A percentile compares a stretch with the other conserved stretches of the same genome.
Evolutionary conservation across 2,113 vertebrate species (phyloP).

Genomic region (Ochotona princeps): DNA sequence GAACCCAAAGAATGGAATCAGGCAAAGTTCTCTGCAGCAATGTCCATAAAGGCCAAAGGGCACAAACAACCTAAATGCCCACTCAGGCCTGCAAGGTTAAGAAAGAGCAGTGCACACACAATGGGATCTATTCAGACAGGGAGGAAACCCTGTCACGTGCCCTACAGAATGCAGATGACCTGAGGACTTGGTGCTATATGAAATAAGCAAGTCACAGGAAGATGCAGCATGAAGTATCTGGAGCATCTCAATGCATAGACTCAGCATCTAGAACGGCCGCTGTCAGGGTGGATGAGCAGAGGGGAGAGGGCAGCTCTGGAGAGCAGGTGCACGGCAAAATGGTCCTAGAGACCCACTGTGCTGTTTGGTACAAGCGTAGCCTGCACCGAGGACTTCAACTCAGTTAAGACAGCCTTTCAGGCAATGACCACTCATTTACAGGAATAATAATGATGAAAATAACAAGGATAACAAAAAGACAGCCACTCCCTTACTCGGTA

Average conservation of each 20-base stretch:
- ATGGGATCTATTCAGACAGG: background rate
- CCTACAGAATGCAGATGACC: too few relatives aligned
- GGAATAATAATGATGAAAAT: background rate
- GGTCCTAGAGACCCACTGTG: too few relatives aligned
- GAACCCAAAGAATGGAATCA: background rate
- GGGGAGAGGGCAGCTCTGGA: too few relatives aligned
- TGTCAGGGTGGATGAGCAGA: background rate
- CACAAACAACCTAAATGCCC: background rate
- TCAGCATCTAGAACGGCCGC: background rate
- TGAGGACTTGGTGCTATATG: background rate
- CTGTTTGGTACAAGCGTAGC: too few relatives aligned
- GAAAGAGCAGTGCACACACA: background rate
- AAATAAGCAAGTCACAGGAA: background rate
- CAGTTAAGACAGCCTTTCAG: too few relatives aligned
- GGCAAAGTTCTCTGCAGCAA: background rate
- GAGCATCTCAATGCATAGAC: background rate
- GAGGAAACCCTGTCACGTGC: background rate
- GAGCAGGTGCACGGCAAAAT: too few relatives aligned
- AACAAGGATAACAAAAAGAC: background rate
- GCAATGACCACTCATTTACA: too few relatives aligned
- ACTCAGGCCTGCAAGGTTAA: background rate
- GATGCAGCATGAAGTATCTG: background rate
- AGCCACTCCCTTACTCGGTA: too few relatives aligned
- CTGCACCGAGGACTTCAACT: too few relatives aligned
- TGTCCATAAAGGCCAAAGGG: background rate